These are phyloP conservation scores for Aulostomus chinensis DNA, from an alignment of 2,797 vertebrate genomes.

Conservation along the genomic window DNA sequence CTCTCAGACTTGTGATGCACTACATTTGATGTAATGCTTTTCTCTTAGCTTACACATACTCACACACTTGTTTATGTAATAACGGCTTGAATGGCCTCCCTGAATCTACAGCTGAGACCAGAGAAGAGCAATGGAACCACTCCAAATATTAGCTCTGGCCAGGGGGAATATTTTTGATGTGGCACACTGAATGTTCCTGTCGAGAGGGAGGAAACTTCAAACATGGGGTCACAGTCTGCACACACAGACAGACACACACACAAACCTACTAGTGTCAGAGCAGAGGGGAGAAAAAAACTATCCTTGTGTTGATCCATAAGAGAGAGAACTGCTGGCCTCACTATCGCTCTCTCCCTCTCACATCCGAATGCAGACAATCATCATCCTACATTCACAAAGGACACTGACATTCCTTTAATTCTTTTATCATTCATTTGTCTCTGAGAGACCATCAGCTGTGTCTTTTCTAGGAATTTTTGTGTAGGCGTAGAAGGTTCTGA, in stretches of 20 bases:
- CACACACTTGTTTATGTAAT: constrained; percentile 16
- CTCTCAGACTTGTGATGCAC: constrained; percentile 7
- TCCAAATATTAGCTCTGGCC: constrained; percentile 38
- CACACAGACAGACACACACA: constrained; percentile 2
- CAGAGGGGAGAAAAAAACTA: constrained; percentile 31
- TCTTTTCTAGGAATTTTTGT: no score
- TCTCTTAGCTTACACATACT: background rate
- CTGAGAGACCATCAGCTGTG: no score
- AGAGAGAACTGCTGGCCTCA: constrained; percentile 32
- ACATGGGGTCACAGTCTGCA: background rate
- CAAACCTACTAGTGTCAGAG: no score
- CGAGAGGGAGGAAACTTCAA: constrained; percentile 21
- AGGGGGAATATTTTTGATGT: constrained; percentile 34
- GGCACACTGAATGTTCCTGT: constrained; percentile 21
- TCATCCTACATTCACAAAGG: no score
- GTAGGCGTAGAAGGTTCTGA: no score
- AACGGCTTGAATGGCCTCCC: constrained; percentile 28
- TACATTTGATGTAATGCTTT: constrained; percentile 3
- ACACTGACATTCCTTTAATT: no score
- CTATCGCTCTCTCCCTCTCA: background rate
- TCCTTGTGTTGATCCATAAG: constrained; percentile 56
- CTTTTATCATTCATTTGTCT: no score
- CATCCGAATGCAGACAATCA: no score
- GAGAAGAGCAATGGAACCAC: constrained; percentile 30
- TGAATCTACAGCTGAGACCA: constrained; percentile 33